These are phyloP conservation scores for Glomeris maerens DNA, from an alignment of 1,140 invertebrate species.

Conservation along the genomic window DNA sequence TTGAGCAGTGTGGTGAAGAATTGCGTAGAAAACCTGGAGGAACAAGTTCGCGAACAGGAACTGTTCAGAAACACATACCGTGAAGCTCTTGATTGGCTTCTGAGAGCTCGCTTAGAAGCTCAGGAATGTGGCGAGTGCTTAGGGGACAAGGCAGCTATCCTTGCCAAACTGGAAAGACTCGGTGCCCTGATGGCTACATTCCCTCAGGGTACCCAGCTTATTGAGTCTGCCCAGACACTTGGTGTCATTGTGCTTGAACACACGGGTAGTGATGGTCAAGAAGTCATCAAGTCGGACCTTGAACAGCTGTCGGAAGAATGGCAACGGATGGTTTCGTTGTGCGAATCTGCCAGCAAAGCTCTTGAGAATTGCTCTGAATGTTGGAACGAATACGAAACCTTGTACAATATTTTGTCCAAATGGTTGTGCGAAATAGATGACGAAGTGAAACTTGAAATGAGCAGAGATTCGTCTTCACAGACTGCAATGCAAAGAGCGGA, in stretches of 20 bases:
- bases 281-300: conserved; percentile 66
- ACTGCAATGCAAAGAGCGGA: conserved; percentile 27
- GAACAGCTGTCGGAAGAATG: conserved; percentile 70
- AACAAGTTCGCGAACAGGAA: conserved; percentile 73
- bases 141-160: conserved; percentile 57
- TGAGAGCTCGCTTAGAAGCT: conserved; percentile 61
- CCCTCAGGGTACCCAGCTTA: conserved; percentile 50
- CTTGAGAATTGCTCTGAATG: conserved; percentile 63
- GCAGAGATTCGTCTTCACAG: conserved; percentile 40
- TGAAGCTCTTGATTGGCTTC: conserved; percentile 73
- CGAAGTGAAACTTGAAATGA: conserved; percentile 48
- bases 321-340: conserved; percentile 66
- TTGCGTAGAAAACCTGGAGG: conserved; percentile 44
- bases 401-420: conserved; percentile 54
- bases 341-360: conserved; percentile 58
- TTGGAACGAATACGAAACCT: conserved; percentile 71
- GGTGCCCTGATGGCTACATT: conserved; percentile 49
- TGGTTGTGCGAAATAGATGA: conserved; percentile 52
- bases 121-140: conserved; percentile 71
- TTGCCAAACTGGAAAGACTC: conserved; percentile 55
- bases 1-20: conserved; percentile 36
- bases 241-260: conserved; percentile 62
- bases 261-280: conserved; percentile 73
- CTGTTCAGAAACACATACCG: conserved; percentile 66
- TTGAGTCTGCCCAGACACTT: conserved; percentile 55